These are phyloP conservation scores for Pteria penguin DNA, from an alignment of 2,888 invertebrate genomes.

Conservation along the genomic window DNA sequence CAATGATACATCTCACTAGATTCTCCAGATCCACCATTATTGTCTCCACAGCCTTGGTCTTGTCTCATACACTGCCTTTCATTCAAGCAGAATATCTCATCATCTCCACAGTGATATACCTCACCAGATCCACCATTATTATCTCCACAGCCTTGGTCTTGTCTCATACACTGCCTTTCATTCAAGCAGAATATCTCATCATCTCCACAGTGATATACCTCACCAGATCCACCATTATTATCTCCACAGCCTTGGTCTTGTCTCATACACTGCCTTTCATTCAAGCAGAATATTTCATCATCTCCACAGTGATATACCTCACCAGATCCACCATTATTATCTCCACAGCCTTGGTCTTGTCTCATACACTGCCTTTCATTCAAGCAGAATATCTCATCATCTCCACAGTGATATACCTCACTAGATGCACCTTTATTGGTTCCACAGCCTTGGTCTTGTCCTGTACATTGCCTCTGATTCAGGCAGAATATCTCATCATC, in stretches of 20 bases:
- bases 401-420: background rate
- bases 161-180: slow-evolving; percentile 16
- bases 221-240: background rate
- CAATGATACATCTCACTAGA: too few species aligned
- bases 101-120: background rate
- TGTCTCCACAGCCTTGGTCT: background rate
- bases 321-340: background rate
- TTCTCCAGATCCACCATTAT: too few species aligned
- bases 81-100: slow-evolving; percentile 7
- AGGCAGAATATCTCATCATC: slow-evolving; percentile 5
- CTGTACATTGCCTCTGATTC: background rate
- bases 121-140: background rate
- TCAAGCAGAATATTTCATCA: slow-evolving; percentile 5
- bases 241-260: background rate
- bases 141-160: background rate
- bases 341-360: background rate
- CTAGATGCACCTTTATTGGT: background rate
- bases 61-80: slow-evolving; percentile 1
- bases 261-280: slow-evolving; percentile 2
- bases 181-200: slow-evolving; percentile 27
- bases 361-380: slow-evolving; percentile 9
- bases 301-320: background rate
- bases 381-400: slow-evolving; percentile 29
- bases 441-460: background rate
- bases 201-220: slow-evolving; percentile 2